A percentile compares a stretch with the other conserved stretches of the same genome.
Evolutionary conservation across 2,797 vertebrate genomes (phyloP).

Genomic region (Scleropages formosus): DNA sequence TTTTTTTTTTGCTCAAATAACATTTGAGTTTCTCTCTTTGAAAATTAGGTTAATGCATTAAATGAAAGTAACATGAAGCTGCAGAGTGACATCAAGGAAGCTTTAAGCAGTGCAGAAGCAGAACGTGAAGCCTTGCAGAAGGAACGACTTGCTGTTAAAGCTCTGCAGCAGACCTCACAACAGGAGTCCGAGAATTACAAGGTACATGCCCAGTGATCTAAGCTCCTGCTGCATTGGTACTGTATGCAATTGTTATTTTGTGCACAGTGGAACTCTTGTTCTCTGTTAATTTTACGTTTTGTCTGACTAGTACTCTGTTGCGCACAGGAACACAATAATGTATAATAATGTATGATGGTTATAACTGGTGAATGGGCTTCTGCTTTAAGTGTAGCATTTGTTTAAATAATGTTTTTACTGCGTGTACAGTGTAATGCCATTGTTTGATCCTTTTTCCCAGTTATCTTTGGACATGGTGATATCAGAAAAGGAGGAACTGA

Average conservation of each 20-base stretch:
- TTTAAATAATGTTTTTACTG: too few relatives aligned
- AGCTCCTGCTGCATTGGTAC: neutral
- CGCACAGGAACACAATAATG: neutral
- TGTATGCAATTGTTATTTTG: neutral
- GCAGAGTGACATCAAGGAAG: constrained; percentile 49
- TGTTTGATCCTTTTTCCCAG: constrained; percentile 34
- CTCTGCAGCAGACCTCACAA: constrained; percentile 48
- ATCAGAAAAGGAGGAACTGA: constrained; percentile 56
- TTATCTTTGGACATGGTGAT: constrained; percentile 44
- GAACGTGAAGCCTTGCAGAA: constrained; percentile 45
- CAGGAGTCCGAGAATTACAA: constrained; percentile 51
- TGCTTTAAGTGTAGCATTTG: neutral
- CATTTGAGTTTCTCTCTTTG: neutral
- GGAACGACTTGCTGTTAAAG: constrained; percentile 53
- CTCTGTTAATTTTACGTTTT: neutral
- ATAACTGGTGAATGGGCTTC: neutral
- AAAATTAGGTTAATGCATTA: constrained; percentile 61
- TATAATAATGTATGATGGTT: too few relatives aligned
- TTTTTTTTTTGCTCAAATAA: neutral
- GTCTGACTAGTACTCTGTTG: constrained; percentile 37
- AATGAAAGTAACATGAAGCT: constrained; percentile 44
- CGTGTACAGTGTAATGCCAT: neutral
- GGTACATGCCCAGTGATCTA: constrained; percentile 27
- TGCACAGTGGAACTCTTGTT: neutral
- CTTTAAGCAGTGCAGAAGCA: constrained; percentile 39